These are phyloP conservation scores for Phrynosoma platyrhinos DNA, from an alignment of 2,113 vertebrate species.

Conservation along the genomic window DNA sequence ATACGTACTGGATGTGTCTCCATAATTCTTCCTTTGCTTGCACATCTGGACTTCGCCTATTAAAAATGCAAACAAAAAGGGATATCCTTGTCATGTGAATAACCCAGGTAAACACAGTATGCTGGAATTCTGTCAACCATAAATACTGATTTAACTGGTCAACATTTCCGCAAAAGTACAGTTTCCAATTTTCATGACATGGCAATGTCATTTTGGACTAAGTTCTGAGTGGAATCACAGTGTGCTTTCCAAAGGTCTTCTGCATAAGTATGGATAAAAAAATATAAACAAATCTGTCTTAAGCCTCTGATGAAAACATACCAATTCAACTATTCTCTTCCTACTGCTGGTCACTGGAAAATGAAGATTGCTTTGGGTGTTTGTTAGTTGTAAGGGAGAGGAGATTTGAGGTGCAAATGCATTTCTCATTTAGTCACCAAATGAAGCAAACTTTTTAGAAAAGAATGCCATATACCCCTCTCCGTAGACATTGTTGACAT, in stretches of 20 bases:
- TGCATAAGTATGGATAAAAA: not conserved
- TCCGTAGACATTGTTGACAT: no score
- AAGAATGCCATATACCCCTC: not conserved
- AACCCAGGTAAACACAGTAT: not conserved
- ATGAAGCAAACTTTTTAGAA: not conserved
- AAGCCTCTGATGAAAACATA: not conserved
- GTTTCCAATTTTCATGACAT: conserved; percentile 24
- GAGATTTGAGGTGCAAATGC: not conserved
- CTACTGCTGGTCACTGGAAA: not conserved
- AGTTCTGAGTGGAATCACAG: conserved; percentile 14
- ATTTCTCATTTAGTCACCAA: not conserved
- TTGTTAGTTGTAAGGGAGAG: not conserved
- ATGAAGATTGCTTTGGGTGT: not conserved
- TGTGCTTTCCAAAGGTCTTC: conserved; percentile 15
- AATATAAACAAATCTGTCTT: not conserved
- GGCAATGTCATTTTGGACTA: not conserved
- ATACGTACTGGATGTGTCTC: conserved; percentile 91
- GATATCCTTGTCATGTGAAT: not conserved
- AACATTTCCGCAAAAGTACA: conserved; percentile 31
- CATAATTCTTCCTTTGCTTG: conserved; percentile 91
- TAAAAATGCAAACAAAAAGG: conserved; percentile 43
- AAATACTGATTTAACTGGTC: conserved; percentile 12
- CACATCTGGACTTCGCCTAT: conserved; percentile 90
- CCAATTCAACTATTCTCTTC: not conserved
- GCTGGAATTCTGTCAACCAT: conserved; percentile 8